Evolutionary conservation across 2,113 vertebrate genomes (phyloP).

Genomic region (Ptilonorhynchus violaceus): DNA sequence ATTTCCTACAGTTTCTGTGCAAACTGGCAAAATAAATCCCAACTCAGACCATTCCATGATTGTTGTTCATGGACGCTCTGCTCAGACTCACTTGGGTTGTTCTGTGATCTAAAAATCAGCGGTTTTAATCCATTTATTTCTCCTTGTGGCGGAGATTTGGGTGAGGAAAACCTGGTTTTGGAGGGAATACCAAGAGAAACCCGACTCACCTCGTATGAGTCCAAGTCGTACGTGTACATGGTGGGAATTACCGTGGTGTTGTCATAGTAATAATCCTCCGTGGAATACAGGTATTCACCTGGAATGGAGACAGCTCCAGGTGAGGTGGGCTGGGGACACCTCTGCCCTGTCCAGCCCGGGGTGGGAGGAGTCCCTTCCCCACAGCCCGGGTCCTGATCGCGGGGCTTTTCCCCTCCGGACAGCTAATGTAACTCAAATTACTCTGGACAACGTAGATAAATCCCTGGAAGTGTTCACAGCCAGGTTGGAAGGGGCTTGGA

Average conservation of each 20-base stretch:
- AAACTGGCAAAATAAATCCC: background rate
- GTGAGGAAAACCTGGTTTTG: background rate
- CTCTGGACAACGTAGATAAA: rapidly evolving
- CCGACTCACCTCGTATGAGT: background rate
- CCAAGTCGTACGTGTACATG: background rate
- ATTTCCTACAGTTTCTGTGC: background rate
- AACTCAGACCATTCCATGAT: background rate
- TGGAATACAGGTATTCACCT: background rate
- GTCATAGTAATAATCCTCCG: background rate
- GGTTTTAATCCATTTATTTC: background rate
- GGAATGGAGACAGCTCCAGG: background rate
- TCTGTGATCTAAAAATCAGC: background rate
- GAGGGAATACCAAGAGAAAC: rapidly evolving
- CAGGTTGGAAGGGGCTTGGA: background rate
- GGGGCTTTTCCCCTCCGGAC: background rate
- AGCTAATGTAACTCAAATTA: background rate
- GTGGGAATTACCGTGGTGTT: background rate
- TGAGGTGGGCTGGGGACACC: background rate
- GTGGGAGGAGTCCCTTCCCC: background rate
- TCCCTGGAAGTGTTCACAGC: background rate
- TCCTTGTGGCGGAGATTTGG: rapidly evolving
- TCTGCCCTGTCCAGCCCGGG: background rate
- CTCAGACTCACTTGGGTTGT: too few species aligned
- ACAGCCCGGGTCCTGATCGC: rapidly evolving
- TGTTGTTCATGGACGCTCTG: rapidly evolving